These are phyloP conservation scores for Athalia circularis DNA, from an alignment of 2,888 invertebrate species.

Conservation along the genomic window DNA sequence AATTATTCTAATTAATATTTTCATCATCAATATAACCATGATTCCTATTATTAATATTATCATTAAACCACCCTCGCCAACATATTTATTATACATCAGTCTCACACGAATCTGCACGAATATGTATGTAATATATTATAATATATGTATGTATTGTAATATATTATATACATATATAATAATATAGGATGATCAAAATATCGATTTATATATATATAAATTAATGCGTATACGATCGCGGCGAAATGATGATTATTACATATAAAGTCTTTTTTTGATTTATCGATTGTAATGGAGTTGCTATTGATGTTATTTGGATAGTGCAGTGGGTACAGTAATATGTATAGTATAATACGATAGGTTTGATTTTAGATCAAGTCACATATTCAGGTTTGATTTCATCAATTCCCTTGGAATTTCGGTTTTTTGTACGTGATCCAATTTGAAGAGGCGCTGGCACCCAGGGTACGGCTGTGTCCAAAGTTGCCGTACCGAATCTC, in stretches of 20 bases:
- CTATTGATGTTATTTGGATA: no score
- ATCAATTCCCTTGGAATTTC: slow-evolving; percentile 54
- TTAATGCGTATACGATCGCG: no score
- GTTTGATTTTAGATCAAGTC: slow-evolving; percentile 57
- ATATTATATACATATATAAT: no score
- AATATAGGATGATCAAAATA: no score
- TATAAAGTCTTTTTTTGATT: background rate
- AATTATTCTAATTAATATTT: slow-evolving; percentile 16
- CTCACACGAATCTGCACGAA: no score
- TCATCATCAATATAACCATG: background rate
- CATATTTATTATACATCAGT: no score
- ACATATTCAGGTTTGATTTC: slow-evolving; percentile 68
- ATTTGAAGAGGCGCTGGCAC: slow-evolving; percentile 66
- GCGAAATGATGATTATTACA: no score
- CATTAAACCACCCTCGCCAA: background rate
- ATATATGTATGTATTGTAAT: no score
- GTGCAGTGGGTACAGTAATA: background rate
- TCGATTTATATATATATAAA: no score
- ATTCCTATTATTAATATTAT: background rate
- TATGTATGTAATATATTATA: no score
- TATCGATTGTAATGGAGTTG: background rate
- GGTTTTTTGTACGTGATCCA: slow-evolving; percentile 65
- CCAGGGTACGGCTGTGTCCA: slow-evolving; percentile 71
- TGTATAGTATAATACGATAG: background rate
- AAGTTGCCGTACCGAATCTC: slow-evolving; percentile 60